Base-by-base conservation (phyloP, 1,140 invertebrate species). In the Pteromalus puparum region DNA sequence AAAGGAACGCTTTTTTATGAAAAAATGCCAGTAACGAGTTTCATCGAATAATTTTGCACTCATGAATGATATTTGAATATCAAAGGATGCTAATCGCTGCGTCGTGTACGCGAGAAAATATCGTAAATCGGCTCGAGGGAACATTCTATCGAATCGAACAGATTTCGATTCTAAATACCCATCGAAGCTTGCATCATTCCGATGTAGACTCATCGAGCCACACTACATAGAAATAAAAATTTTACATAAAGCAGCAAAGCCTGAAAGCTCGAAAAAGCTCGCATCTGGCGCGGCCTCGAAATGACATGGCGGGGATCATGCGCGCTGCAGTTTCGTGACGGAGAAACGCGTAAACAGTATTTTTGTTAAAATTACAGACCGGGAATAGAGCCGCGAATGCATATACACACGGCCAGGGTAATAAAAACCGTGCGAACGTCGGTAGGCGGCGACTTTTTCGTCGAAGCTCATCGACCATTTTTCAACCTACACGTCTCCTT, bases 351-450 rank as follows among this genome's bases (percentile, higher is more conserved):
- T 74, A 74, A 74, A 74, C 72, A n/a, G 72, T 38, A 34, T 77
- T 77, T 77, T 77, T 77, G 75, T 61, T 77, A 12, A 61, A 77
- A 77, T 77, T 77, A 77, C 48, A 30, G 75, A 18, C 48, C 34
- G 48, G 15, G 28, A 77, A 65, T 77, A 21, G 48, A n/a, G n/a
- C n/a, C 18, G 53, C 53, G 74, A 76, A 48, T 48, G 48, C 24
- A 9, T 21, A 21, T 10, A 61, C 28, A 53, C n/a, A 46, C 10
- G 2, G 10, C 28, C 67, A 9, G 28, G 75, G 75, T 30, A 77
- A 77, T 77, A 77, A 77, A 77, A 53, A 30, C 53, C 21, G 73
- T 48, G 48, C 48, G 38, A 46, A 26, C 75, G 28, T 18, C 18
- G n/a, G 26, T 61, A 77, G 28, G n/a, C 26, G 42, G 42, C n/a